Evolutionary conservation across 2,888 invertebrate species (phyloP).

Genomic region (Latrodectus hesperus): DNA sequence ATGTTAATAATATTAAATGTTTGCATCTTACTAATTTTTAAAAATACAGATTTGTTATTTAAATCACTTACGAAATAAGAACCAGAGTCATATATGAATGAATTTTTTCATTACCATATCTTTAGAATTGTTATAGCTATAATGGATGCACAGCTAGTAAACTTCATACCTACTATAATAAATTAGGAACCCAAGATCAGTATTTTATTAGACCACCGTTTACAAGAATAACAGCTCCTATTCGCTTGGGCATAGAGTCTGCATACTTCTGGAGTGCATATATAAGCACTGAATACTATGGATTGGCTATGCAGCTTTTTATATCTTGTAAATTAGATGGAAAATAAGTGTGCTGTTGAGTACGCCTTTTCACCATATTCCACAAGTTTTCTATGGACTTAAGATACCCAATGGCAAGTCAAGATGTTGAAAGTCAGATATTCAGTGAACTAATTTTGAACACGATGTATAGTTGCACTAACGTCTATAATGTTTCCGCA

Average conservation of each 20-base stretch:
- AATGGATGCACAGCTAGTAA: no score
- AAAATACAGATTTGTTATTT: no score
- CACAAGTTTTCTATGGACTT: not conserved
- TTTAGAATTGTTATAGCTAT: no score
- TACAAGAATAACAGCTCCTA: not conserved
- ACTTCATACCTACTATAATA: not conserved
- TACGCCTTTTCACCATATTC: not conserved
- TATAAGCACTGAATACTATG: not conserved
- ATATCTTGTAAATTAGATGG: constrained; percentile 1
- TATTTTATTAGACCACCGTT: constrained; percentile 2
- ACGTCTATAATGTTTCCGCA: not conserved
- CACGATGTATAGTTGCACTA: not conserved
- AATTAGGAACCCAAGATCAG: not conserved
- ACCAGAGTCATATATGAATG: no score
- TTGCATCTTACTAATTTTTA: no score
- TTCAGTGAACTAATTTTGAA: constrained; percentile 3
- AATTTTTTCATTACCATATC: no score
- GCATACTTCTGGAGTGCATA: constrained; percentile 4
- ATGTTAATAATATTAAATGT: no score
- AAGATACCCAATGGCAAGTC: not conserved
- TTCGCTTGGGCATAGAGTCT: constrained; percentile 8
- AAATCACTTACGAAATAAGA: no score
- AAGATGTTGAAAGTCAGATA: not conserved
- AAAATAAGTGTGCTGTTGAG: not conserved
- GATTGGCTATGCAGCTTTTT: not conserved